Evolutionary conservation across 2,797 vertebrate genomes (phyloP), one percentile per base, ranked within the genome.

Genomic region (Staurois parvus): DNA sequence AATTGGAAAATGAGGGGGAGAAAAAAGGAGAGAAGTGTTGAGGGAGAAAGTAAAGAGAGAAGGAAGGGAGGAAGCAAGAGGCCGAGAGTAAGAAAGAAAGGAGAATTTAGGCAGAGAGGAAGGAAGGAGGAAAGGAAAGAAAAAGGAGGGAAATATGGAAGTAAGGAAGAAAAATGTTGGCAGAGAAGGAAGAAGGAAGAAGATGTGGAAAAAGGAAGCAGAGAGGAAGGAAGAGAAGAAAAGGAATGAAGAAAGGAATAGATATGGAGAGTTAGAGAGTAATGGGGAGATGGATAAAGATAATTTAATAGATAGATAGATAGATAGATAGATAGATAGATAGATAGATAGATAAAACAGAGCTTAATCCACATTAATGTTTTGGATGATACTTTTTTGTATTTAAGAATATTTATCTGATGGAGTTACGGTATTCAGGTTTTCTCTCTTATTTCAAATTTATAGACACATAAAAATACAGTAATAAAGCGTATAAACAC

Each of bases 381-480:
- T 13, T 52, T 52, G 17, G 48, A 19, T 52, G 4, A 19, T 52
- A 52, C 15, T 52, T 13, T n/a, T 52, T 52, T 52, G 15, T 52
- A 28, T 73, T 45, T 12, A 12, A 45, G 40, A 73, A 28, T 17
- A 48, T 73, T 72, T 72, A 72, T 72, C 24, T 1, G 69, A n/a
- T 17, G 26, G 72, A 76, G 59, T 69, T 17, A 30, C 67, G 9
- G n/a, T 32, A n/a, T 69, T 30, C 67, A 3, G 67, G 3, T 52
- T 52, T 52, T 19, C 17, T 52, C 15, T 19, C 48, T 19, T 19
- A 56, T 75, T 69, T 85, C 37, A 13, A 45, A 72, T 81, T 76
- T 85, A 72, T 76, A 68, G 66, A 81, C 73, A 76, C 70, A 70
- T 70, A 59, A 76, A 85, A 83, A 81, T 75, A 81, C 26, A 70